Base-by-base conservation (phyloP, 1,140 invertebrate species). In the Leguminivora glycinivorella region DNA sequence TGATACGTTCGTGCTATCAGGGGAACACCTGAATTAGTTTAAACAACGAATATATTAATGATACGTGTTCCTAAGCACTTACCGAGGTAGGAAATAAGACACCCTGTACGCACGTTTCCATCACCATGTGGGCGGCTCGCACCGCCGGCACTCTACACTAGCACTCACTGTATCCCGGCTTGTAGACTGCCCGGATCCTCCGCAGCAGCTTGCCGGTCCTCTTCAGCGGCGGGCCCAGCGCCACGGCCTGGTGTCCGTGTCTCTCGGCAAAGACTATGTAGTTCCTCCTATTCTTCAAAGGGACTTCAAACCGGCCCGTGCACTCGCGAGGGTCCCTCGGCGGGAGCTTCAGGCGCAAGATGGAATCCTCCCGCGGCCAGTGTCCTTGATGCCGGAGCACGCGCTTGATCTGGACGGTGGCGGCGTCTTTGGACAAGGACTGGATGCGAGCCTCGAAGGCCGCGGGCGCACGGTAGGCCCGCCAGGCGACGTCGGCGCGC, bases 181-280 rank as follows among this genome's bases (percentile, higher is more conserved):
- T 83, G 88, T 90, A 91, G 87, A 91, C 89, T 38, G 88, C 85
- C 34, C 84, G 81, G 72, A 91, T 85, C 81, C 89, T 82, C 78
- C 83, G 78, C 60, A 89, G 75, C 80, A 91, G 76, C 77, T 86
- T 88, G 69, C 77, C 79, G 40, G 87, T 89, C 75, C 86, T 79
- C 73, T 82, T 80, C 70, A 91, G 77, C 70, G 89, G 89, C 69
- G 89, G 89, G 25, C 89, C 89, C 34, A 91, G 83, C 1, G 89
- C 88, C 74, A 90, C 84, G 56, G 89, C 88, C 68, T 87, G 77
- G 78, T 87, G 86, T 68, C 87, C 89, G 29, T 81, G 79, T 66
- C 89, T 74, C 77, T 91, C 89, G 75, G 89, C 89, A 79, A 91
- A 91, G 80, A 91, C 85, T 79, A 91, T 89, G 85, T 89, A 91